Evolutionary conservation across 1,140 invertebrate species (phyloP).

Genomic region (Bombyx mori): DNA sequence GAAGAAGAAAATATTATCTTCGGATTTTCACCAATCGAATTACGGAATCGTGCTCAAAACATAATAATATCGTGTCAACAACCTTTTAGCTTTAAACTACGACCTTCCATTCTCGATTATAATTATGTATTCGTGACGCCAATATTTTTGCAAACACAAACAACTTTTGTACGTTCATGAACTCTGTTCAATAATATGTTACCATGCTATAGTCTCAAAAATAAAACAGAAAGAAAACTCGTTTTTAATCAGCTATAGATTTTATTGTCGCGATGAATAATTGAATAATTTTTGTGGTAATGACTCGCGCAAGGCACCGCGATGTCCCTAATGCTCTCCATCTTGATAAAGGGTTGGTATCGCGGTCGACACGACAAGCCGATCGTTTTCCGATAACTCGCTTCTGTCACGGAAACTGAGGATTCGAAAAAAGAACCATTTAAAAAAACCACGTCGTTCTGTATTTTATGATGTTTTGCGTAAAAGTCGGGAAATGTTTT

Average conservation of each 20-base stretch:
- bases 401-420: slow-evolving; percentile 21
- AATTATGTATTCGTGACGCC: too few relatives aligned
- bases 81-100: too few relatives aligned
- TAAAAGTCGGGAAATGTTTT: neutral
- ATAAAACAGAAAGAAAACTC: too few relatives aligned
- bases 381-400: slow-evolving; percentile 34
- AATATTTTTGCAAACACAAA: too few relatives aligned
- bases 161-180: too few relatives aligned
- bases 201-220: too few relatives aligned
- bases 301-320: slow-evolving; percentile 20
- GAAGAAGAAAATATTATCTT: too few relatives aligned
- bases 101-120: too few relatives aligned
- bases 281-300: slow-evolving; percentile 35
- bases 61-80: too few relatives aligned
- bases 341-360: slow-evolving; percentile 37
- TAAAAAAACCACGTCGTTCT: neutral
- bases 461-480: neutral
- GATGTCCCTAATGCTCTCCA: slow-evolving; percentile 24
- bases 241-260: neutral
- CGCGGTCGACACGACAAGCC: slow-evolving; percentile 24
- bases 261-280: slow-evolving; percentile 20
- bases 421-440: neutral
- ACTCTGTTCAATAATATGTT: too few relatives aligned
- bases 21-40: too few relatives aligned
- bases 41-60: too few relatives aligned